Conservation (phyloP, 92 coral and sea anemone genomes). For the Porites lobata region DNA sequence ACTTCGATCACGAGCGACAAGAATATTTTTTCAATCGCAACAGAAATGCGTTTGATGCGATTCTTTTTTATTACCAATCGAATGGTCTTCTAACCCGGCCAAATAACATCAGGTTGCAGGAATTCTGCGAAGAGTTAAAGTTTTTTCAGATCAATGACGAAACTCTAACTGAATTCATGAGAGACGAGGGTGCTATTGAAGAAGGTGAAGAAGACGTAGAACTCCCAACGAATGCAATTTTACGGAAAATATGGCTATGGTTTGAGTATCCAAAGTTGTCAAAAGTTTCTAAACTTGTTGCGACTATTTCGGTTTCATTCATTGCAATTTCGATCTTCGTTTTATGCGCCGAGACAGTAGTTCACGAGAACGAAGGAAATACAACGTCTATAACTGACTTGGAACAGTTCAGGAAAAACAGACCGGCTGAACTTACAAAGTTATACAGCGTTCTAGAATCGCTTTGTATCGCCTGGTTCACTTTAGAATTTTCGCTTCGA, state of each 20-base stretch:
- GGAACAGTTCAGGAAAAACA: not conserved
- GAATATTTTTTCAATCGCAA: slow-evolving; percentile 93
- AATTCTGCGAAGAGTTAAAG: slow-evolving; percentile 84
- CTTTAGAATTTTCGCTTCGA: slow-evolving; percentile 76
- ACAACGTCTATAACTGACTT: not conserved
- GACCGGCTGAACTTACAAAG: not conserved
- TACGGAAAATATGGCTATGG: slow-evolving; percentile 79
- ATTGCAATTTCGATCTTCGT: slow-evolving; percentile 81
- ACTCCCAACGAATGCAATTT: slow-evolving; percentile 56
- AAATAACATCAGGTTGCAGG: slow-evolving; percentile 80
- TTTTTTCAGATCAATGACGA: slow-evolving; percentile 89
- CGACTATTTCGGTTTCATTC: slow-evolving; percentile 80
- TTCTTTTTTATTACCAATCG: slow-evolving; percentile 95
- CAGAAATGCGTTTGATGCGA: slow-evolving; percentile 93
- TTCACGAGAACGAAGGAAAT: not conserved
- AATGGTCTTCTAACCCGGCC: slow-evolving; percentile 91
- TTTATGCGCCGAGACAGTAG: slow-evolving; percentile 83
- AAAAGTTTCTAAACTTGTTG: slow-evolving; percentile 68
- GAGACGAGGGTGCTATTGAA: slow-evolving; percentile 74
- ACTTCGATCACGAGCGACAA: slow-evolving; percentile 73
- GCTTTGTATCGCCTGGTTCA: slow-evolving; percentile 88
- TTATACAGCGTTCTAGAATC: slow-evolving; percentile 62
- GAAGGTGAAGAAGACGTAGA: slow-evolving; percentile 48
- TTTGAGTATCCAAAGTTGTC: slow-evolving; percentile 89
- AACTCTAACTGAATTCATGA: slow-evolving; percentile 67